Conservation (phyloP, 2,113 vertebrate species). For the Syngnathus floridae region DNA sequence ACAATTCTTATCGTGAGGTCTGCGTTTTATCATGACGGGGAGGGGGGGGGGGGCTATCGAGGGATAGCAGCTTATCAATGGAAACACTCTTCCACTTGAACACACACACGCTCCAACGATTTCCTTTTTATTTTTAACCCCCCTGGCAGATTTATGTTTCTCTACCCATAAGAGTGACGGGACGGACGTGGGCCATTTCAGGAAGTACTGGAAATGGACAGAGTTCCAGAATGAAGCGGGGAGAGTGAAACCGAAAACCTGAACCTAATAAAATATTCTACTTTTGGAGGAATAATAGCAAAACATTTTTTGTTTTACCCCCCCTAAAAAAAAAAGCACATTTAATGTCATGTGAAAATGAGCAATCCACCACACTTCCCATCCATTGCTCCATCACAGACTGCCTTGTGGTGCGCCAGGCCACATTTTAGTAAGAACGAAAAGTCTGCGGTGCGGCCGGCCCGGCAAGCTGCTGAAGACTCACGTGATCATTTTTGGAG, state of each 20-base stretch:
- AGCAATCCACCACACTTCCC: not conserved
- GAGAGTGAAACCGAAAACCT: too few relatives aligned
- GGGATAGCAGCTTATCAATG: slow-evolving; percentile 63
- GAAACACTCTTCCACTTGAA: slow-evolving; percentile 53
- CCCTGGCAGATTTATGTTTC: not conserved
- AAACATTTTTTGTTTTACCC: not conserved
- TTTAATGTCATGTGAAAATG: not conserved
- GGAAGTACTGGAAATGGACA: not conserved
- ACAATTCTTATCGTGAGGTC: slow-evolving; percentile 23
- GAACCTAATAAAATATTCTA: too few relatives aligned
- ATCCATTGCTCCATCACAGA: not conserved
- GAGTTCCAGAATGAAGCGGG: not conserved
- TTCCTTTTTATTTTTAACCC: slow-evolving; percentile 10
- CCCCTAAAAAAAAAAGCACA: not conserved
- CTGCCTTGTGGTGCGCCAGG: not conserved
- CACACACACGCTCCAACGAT: slow-evolving; percentile 8
- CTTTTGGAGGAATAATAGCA: too few relatives aligned
- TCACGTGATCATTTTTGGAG: not conserved
- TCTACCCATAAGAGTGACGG: not conserved
- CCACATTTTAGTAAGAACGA: not conserved
- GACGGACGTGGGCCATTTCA: not conserved
- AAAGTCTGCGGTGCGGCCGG: not conserved
- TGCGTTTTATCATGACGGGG: slow-evolving; percentile 29
- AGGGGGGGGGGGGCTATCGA: slow-evolving; percentile 24
- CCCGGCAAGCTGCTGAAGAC: not conserved